Evolutionary conservation across 2,797 vertebrate genomes (phyloP), one percentile per base, ranked within the genome.

Genomic region (Hylomyscus alleni): DNA sequence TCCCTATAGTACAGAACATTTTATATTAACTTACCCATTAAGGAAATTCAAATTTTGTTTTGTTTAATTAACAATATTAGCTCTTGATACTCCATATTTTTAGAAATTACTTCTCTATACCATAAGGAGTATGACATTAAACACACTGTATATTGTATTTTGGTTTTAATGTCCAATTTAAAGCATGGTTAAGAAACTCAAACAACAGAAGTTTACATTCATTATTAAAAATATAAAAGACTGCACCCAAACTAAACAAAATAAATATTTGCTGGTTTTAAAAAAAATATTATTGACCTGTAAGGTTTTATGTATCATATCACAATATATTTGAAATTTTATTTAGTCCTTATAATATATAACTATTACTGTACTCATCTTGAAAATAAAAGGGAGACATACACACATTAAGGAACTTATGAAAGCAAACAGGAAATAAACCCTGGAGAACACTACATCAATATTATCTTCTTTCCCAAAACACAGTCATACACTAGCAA

Each of bases 241-340:
- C 20, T 77, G 12, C 20, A 82, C 13, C 62, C 56, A 92, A 90
- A 75, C 24, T 89, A 83, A 95, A 85, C 24, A 77, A 86, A 11
- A 89, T 54, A 88, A 84, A 87, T 72, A 96, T 84, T 91, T 85
- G 47, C 78, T 92, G 80, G 14, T 87, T 94, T 86, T n/a, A n/a
- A 65, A 65, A 31, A 82, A 29, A 11, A 20, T 26, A 89, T 52
- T 84, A 40, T 69, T 95, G 84, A 89, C 84, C 65, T 62, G 6
- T 93, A 73, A 73, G 3, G 73, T 88, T 87, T 65, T 94, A 93
- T 78, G 3, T 86, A 54, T 86, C 40, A 56, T 83, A 92, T 22
- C 6, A 88, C 6, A 94, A 93, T 93, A 86, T 31, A 37, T 76
- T 7, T 60, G 60, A 60, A 20, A 31, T 94, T 95, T 90, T 91